Evolutionary conservation across 2,797 vertebrate genomes (phyloP).

Genomic region (Bradypodion pumilum): DNA sequence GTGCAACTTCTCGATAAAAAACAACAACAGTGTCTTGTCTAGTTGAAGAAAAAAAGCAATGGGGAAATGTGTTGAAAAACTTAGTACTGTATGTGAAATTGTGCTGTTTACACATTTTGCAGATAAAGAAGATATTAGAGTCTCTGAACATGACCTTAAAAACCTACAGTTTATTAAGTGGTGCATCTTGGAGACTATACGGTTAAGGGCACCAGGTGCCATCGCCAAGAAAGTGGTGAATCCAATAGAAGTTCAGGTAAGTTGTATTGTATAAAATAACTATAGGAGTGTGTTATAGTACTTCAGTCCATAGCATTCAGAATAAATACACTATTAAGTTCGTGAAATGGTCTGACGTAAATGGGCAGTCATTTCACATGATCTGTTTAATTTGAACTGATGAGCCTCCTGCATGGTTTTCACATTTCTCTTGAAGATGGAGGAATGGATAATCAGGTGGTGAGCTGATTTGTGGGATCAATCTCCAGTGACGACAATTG

Average conservation of each 20-base stretch:
- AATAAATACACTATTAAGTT: slow-evolving; percentile 1
- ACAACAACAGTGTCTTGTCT: too few relatives aligned
- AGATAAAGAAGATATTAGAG: slow-evolving; percentile 74
- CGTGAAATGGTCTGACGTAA: not conserved
- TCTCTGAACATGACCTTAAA: slow-evolving; percentile 75
- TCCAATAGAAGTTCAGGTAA: slow-evolving; percentile 80
- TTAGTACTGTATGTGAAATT: not conserved
- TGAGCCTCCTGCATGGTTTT: not conserved
- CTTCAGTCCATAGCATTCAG: not conserved
- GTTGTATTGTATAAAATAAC: not conserved
- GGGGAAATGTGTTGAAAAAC: not conserved
- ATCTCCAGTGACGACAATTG: not conserved
- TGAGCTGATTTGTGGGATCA: not conserved
- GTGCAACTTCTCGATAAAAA: too few relatives aligned
- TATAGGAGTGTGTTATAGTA: not conserved
- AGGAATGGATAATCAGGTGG: not conserved
- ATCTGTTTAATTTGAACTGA: slow-evolving; percentile 6
- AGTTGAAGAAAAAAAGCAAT: not conserved
- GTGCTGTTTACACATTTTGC: slow-evolving; percentile 10
- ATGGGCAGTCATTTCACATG: not conserved
- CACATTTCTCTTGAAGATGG: not conserved
- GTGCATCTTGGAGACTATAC: slow-evolving; percentile 81
- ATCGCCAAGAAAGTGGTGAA: slow-evolving; percentile 81
- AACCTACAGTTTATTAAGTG: slow-evolving; percentile 77
- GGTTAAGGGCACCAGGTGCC: slow-evolving; percentile 78